phyloP scores from a whole-genome alignment of 2,888 invertebrate species.

The Eupelmus urozonus region DNA sequence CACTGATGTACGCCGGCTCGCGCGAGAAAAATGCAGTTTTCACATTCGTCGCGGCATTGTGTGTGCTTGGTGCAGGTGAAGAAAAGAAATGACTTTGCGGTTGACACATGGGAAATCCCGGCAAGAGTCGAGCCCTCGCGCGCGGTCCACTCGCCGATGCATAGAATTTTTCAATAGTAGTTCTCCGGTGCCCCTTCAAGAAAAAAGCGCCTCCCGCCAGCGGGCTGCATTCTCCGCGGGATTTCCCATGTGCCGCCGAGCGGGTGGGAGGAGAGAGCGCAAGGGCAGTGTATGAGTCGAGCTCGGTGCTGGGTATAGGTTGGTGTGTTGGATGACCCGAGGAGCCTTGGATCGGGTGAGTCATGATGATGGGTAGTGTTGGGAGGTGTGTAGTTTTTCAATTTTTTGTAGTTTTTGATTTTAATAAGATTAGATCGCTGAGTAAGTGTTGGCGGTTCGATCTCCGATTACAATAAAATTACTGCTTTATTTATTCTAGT shows the following conservation, averaged over 20 bases:
- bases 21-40: conserved; percentile 28
- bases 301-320: too few species aligned
- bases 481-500: too few species aligned
- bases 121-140: conserved; percentile 24
- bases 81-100: conserved; percentile 47
- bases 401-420: too few species aligned
- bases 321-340: too few species aligned
- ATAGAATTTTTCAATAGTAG: conserved; percentile 61
- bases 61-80: conserved; percentile 1
- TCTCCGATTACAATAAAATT: too few species aligned
- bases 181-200: not conserved
- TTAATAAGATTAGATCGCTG: too few species aligned
- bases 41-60: conserved; percentile 27
- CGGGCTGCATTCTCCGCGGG: conserved; percentile 44
- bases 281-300: too few species aligned
- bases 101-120: conserved; percentile 61
- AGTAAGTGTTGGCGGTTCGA: too few species aligned
- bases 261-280: too few species aligned
- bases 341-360: too few species aligned
- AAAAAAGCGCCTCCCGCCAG: conserved; percentile 44
- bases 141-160: conserved; percentile 59
- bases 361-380: too few species aligned
- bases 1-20: not conserved
- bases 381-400: too few species aligned
- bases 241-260: conserved; percentile 59